These are phyloP conservation scores for Otis tarda DNA, from an alignment of 2,113 vertebrate species.

Conservation along the genomic window DNA sequence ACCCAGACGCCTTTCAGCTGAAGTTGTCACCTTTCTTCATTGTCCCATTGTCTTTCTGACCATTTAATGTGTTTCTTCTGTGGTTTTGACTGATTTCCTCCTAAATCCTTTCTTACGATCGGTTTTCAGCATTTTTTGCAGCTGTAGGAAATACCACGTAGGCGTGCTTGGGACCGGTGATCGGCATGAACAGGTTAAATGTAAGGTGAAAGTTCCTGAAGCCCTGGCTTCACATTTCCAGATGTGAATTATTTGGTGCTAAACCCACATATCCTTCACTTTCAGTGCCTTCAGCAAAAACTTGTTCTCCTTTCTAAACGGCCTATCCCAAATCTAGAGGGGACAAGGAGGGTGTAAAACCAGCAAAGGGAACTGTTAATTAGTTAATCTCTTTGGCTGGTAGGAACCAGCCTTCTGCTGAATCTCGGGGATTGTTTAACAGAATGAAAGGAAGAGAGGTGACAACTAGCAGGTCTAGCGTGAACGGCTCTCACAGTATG, in stretches of 20 bases:
- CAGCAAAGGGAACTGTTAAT: neutral
- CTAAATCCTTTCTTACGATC: slow-evolving; percentile 19
- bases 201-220: slow-evolving; percentile 35
- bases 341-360: neutral
- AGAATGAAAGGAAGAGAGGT: neutral
- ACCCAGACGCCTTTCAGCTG: neutral
- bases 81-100: neutral
- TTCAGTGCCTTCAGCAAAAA: neutral
- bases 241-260: slow-evolving; percentile 39
- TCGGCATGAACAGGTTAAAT: slow-evolving; percentile 21
- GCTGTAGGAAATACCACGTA: neutral
- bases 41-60: neutral
- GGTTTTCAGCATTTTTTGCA: neutral
- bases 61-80: neutral
- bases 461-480: neutral
- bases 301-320: neutral
- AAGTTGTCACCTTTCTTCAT: neutral
- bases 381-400: neutral
- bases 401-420: neutral
- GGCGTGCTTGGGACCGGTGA: neutral
- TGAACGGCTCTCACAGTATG: neutral
- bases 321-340: neutral
- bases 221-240: slow-evolving; percentile 28
- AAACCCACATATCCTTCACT: neutral
- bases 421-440: neutral